Evolutionary conservation across 1,140 invertebrate genomes (phyloP), one percentile per base, ranked within the genome.

Genomic region (Zaprionus africanus): DNA sequence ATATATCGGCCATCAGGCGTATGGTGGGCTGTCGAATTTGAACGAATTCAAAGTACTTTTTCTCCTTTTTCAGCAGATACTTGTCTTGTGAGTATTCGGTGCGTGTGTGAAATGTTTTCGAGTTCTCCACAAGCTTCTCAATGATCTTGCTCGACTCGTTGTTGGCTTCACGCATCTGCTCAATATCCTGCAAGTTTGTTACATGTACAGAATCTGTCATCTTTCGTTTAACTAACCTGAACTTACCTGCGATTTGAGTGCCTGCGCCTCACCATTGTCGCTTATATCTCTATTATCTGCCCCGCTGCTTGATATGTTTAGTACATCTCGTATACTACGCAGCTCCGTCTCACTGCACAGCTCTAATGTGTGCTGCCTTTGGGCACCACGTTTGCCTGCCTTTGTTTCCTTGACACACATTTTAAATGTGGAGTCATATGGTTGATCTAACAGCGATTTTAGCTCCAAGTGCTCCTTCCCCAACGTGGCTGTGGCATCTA

Each of bases 31-130:
- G 95, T 15, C 95, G 93, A 38, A 98, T 94, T 68, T 96, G 95
- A 19, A 98, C 93, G 85, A 95, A 96, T 81, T 97, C 96, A 91
- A 95, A 96, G 93, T 98, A 98, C 92, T 98, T 98, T 76, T 96
- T 96, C 80, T 97, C 96, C 92, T 99, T 99, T 91, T 99, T 99
- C 57, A 96, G 96, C 7, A 99, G 94, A 92, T 99, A 99, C 92
- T 99, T 99, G 80, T 98, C 96, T 93, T 99, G 97, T 0, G 98
- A 97, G 92, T 96, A 99, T 84, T 97, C 97, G 1, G 98, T 99
- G 94, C 98, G 99, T 34, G 94, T 94, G 28, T 95, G 94, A 93
- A 97, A 98, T 11, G 97, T 98, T 70, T 95, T 96, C 49, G 98
- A 99, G 91, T 98, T 98, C 73, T 96, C 96, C 46, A 99, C 96